Evolutionary conservation across 1,140 invertebrate species (phyloP).

Genomic region (Octopus bimaculoides): DNA sequence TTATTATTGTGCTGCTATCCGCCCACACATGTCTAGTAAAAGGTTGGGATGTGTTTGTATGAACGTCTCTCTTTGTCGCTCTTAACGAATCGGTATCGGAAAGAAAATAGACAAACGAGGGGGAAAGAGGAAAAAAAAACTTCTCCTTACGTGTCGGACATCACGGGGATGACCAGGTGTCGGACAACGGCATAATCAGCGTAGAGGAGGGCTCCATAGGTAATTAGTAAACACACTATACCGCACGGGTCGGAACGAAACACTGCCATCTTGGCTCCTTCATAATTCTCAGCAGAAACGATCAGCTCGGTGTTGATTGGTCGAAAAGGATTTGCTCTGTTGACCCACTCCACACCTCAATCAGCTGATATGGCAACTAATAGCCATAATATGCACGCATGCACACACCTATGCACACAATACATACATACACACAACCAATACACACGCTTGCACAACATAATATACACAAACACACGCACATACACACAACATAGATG

Average conservation of each 20-base stretch:
- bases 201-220: slow-evolving; percentile 80
- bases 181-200: slow-evolving; percentile 86
- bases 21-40: too few species aligned
- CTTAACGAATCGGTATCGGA: slow-evolving; percentile 10
- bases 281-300: not conserved
- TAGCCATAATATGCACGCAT: not conserved
- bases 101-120: not conserved
- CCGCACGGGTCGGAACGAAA: slow-evolving; percentile 82
- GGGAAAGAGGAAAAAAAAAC: not conserved
- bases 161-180: slow-evolving; percentile 81
- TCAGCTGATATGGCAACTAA: not conserved
- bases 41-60: too few species aligned
- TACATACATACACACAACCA: too few species aligned
- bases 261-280: slow-evolving; percentile 48
- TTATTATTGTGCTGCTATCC: too few species aligned
- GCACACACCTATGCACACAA: not conserved
- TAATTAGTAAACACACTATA: slow-evolving; percentile 79
- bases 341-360: not conserved
- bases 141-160: slow-evolving; percentile 71
- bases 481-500: too few species aligned
- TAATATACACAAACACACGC: too few species aligned
- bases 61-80: too few species aligned
- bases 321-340: not conserved
- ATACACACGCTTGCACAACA: not conserved
- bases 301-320: not conserved